A percentile compares a stretch with the other conserved stretches of the same genome.
phyloP scores from a whole-genome alignment of 2,888 invertebrate species.

The Heteromurus nitidus region DNA sequence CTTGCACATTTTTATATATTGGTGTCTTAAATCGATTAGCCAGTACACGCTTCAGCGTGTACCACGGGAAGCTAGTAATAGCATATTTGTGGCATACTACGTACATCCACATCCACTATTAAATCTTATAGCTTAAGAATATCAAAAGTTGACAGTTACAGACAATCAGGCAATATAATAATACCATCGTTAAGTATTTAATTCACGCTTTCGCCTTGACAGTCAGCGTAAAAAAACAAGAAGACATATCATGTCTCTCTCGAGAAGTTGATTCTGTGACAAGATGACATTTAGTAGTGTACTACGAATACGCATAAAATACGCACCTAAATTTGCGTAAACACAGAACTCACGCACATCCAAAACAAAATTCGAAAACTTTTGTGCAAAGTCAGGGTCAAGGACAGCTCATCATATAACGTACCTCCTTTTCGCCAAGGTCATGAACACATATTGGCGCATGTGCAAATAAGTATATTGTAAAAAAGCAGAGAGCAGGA shows the following conservation, averaged over 20 bases:
- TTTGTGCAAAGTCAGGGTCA: conserved; percentile 6
- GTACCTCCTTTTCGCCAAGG: conserved; percentile 36
- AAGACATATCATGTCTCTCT: too few relatives aligned
- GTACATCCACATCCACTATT: too few relatives aligned
- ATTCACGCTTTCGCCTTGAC: not conserved
- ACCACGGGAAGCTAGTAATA: too few relatives aligned
- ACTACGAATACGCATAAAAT: not conserved
- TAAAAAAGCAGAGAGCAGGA: not conserved
- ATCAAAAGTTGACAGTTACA: too few relatives aligned
- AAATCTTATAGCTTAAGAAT: too few relatives aligned
- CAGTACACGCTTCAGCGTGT: too few relatives aligned
- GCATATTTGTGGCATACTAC: too few relatives aligned
- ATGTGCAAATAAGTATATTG: conserved; percentile 24
- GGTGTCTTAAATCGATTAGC: too few relatives aligned
- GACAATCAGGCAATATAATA: too few relatives aligned
- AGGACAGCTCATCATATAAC: conserved; percentile 1
- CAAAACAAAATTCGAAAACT: not conserved
- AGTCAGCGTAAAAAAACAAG: not conserved
- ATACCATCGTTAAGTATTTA: too few relatives aligned
- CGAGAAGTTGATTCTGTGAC: too few relatives aligned
- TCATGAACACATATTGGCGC: conserved; percentile 46
- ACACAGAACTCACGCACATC: not conserved
- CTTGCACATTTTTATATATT: too few relatives aligned
- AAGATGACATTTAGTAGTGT: not conserved
- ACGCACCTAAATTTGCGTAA: not conserved